Evolutionary conservation across 2,113 vertebrate species (phyloP).

Genomic region (Pampusana beccarii): DNA sequence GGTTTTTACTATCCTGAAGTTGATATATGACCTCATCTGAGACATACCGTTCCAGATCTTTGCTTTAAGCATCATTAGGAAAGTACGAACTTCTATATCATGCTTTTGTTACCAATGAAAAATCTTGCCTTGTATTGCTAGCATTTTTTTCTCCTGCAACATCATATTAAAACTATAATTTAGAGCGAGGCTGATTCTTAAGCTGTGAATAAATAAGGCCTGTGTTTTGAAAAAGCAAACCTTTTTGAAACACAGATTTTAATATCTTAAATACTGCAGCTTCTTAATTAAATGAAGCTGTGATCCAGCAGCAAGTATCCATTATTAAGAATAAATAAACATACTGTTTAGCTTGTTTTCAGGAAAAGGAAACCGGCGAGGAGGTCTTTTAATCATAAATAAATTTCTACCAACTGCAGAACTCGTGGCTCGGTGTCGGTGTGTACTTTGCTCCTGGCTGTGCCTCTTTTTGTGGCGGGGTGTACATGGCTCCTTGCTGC

Average conservation of each 20-base stretch:
- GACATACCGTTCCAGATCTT: constrained; percentile 65
- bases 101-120: constrained; percentile 56
- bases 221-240: constrained; percentile 32
- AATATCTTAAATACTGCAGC: constrained; percentile 50
- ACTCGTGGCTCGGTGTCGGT: constrained; percentile 2
- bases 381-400: not conserved
- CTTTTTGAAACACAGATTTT: constrained; percentile 36
- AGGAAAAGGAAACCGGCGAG: not conserved
- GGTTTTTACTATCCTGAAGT: constrained; percentile 67
- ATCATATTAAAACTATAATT: constrained; percentile 69
- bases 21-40: constrained; percentile 72
- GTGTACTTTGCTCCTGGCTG: not conserved
- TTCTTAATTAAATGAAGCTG: constrained; percentile 67
- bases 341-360: constrained; percentile 43
- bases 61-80: constrained; percentile 73
- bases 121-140: not conserved
- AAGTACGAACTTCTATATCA: constrained; percentile 59
- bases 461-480: constrained; percentile 21
- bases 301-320: constrained; percentile 58
- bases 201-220: constrained; percentile 56
- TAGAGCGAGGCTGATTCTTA: constrained; percentile 39
- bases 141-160: not conserved
- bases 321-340: constrained; percentile 66
- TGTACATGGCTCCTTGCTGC: constrained; percentile 31
- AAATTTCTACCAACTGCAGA: constrained; percentile 23